Percentiles rank a stretch among this genome's conserved stretches.
Conservation (phyloP, 2,888 invertebrate genomes). For the Drosophila macrothrix region DNA sequence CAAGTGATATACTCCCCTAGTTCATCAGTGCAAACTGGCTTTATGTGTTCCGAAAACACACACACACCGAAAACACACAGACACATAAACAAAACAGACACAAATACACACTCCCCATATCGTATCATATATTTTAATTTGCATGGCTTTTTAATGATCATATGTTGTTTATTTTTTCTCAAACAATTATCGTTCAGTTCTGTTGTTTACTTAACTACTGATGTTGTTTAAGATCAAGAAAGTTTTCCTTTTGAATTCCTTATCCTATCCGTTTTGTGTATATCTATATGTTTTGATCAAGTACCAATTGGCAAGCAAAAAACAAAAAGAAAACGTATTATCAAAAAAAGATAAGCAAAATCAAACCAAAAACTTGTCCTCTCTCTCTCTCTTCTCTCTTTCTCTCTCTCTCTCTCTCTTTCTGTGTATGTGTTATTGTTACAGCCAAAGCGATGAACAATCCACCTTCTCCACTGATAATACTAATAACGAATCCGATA, state of each 20-base stretch:
- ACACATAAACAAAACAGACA: conserved; percentile 9
- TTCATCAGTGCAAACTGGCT: conserved; percentile 32
- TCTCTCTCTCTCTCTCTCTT: conserved; percentile 60
- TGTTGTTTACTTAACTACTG: conserved; percentile 39
- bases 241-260: conserved; percentile 42
- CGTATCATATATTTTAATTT: conserved; percentile 53
- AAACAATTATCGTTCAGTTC: conserved; percentile 24
- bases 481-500: conserved; percentile 73
- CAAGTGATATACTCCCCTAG: conserved; percentile 5
- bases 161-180: conserved; percentile 45
- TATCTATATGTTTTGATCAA: conserved; percentile 31
- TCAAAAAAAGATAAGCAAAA: conserved; percentile 33
- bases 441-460: conserved; percentile 84
- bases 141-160: conserved; percentile 77
- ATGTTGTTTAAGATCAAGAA: conserved; percentile 50
- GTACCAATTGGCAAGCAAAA: conserved; percentile 45
- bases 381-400: conserved; percentile 57
- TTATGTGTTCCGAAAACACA: conserved; percentile 8
- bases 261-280: conserved; percentile 45
- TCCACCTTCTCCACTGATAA: conserved; percentile 81
- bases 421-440: conserved; percentile 83
- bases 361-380: conserved; percentile 67
- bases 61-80: conserved; percentile 1
- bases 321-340: conserved; percentile 12
- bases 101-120: conserved; percentile 13